These are phyloP conservation scores for Bombus superbus DNA, from an alignment of 1,140 invertebrate species.

Conservation along the genomic window DNA sequence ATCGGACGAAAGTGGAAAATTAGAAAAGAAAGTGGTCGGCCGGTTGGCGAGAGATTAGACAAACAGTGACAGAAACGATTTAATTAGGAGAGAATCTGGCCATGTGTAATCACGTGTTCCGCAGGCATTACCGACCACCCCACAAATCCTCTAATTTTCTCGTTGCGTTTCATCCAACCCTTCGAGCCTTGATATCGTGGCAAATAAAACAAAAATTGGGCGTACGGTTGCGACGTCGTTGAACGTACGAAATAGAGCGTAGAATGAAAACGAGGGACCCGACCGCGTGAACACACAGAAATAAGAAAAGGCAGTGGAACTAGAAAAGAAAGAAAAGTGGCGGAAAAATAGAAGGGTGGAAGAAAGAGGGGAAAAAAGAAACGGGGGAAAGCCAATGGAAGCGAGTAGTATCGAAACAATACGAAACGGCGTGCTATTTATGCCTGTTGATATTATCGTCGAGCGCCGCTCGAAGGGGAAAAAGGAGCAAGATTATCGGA, in stretches of 20 bases:
- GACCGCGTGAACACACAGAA: too few relatives aligned
- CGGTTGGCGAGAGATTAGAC: background rate
- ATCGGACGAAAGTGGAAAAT: constrained; percentile 6
- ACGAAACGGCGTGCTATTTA: constrained; percentile 1
- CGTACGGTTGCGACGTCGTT: background rate
- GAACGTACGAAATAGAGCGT: background rate
- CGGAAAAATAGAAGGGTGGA: background rate
- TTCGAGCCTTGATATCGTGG: background rate
- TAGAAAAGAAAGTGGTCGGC: background rate
- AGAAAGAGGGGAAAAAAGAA: background rate
- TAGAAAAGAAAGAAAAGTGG: too few relatives aligned
- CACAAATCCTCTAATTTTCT: background rate
- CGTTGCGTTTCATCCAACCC: too few relatives aligned
- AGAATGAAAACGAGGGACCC: background rate
- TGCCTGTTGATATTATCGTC: constrained; percentile 40
- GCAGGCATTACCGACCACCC: too few relatives aligned
- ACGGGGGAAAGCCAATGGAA: background rate
- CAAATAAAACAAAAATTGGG: background rate
- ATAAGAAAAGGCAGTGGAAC: background rate
- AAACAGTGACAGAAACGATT: background rate
- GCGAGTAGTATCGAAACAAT: constrained; percentile 19
- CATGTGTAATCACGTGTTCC: constrained; percentile 7
- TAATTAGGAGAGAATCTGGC: constrained; percentile 6
- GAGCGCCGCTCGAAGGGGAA: background rate
- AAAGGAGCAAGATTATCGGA: background rate